Evolutionary conservation across 1,140 invertebrate genomes (phyloP), one percentile per base, ranked within the genome.

Genomic region (Drosophila murphyi): DNA sequence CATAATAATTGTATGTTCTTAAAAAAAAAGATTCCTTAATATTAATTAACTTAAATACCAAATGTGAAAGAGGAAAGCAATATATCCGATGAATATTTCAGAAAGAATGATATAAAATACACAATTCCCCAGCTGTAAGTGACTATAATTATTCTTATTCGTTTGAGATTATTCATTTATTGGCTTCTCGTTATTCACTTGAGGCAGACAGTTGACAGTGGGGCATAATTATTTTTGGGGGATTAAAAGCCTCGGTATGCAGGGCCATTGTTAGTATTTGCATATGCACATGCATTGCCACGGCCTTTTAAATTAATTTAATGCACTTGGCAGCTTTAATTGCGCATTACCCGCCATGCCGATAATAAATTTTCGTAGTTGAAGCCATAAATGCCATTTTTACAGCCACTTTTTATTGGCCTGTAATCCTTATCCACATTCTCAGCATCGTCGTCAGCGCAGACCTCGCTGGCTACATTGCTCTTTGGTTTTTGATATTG

Each of bases 261-360:
- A 60, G 57, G 31, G 57, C 57, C 32, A 57, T 50, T 41, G 10
- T 29, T n/a, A 7, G 32, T 20, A 56, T 55, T 71, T 64, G 37
- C 50, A 63, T 65, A 57, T 72, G 69, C 61, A 72, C 20, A n/a
- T n/a, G 39, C 39, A n/a, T 72, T 61, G 57, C 62, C 57, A 63
- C 61, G 72, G 62, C 54, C 62, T 74, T 74, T 86, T 55, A 80
- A 86, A 81, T 86, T 83, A 83, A 89, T 87, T 81, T 73, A 82
- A 82, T 89, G 85, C 85, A 89, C 83, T 88, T 83, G 85, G 77
- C 83, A 59, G 52, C 67, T 87, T 87, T 87, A 87, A 87, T 88
- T 88, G 83, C 83, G 55, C 83, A 88, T 87, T 88, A 83, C 48
- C 51, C 56, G 47, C 54, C 69, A 83, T 83, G 83, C 82, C 61